These are phyloP conservation scores for Erythrocebus patas DNA, from an alignment of 2,113 vertebrate species.

Conservation along the genomic window DNA sequence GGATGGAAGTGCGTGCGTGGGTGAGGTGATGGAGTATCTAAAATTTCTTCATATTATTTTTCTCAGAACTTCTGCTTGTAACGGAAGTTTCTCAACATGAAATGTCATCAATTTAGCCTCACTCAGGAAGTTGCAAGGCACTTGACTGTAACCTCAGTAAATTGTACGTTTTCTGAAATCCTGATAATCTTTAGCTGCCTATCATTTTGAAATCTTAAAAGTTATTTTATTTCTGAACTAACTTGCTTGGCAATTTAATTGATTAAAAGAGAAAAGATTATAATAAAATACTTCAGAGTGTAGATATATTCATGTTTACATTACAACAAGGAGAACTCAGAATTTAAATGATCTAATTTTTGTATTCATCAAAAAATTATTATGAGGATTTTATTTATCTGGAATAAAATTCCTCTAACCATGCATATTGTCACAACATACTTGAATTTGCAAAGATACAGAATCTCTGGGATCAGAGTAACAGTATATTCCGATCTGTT, in stretches of 20 bases:
- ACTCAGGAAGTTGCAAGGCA: constrained; percentile 67
- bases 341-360: constrained; percentile 14
- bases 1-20: background rate
- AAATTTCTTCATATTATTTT: constrained; percentile 77
- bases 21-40: background rate
- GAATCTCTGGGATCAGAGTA: background rate
- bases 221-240: constrained; percentile 3
- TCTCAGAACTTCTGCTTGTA: constrained; percentile 75
- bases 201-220: background rate
- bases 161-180: background rate
- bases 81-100: constrained; percentile 73
- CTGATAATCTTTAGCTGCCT: background rate
- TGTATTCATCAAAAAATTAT: background rate
- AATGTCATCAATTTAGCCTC: constrained; percentile 76
- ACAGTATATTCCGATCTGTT: background rate
- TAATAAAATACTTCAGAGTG: background rate
- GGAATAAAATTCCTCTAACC: background rate
- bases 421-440: background rate
- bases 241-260: background rate
- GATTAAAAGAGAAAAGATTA: background rate
- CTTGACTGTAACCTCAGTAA: constrained; percentile 53
- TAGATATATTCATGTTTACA: background rate
- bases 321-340: background rate
- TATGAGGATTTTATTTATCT: background rate
- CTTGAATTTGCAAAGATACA: background rate